These are phyloP conservation scores for Leptinotarsa rubiginosa DNA, from an alignment of 2,888 invertebrate genomes.

Conservation along the genomic window DNA sequence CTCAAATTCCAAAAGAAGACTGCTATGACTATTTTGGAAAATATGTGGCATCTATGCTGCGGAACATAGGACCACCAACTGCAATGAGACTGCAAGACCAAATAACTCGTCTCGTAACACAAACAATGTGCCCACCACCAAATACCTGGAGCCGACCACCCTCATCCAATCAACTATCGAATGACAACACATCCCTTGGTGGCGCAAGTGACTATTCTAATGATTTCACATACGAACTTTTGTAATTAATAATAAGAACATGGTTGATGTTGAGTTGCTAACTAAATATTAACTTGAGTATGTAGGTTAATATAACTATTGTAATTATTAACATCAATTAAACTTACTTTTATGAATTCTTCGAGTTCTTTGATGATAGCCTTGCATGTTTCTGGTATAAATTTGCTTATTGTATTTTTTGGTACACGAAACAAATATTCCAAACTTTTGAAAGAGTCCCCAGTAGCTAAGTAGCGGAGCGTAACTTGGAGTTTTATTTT, in stretches of 20 bases:
- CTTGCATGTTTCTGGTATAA: conserved; percentile 21
- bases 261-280: no score
- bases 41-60: no score
- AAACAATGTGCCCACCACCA: conserved; percentile 9
- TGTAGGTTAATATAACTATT: conserved; percentile 4
- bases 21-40: not conserved
- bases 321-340: not conserved
- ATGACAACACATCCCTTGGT: not conserved
- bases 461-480: conserved; percentile 5
- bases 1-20: conserved; percentile 8
- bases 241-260: not conserved
- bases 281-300: no score
- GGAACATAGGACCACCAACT: not conserved
- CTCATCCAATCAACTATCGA: not conserved
- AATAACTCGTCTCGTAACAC: conserved; percentile 3
- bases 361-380: conserved; percentile 21
- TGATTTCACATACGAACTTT: not conserved
- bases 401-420: conserved; percentile 23
- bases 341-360: conserved; percentile 21
- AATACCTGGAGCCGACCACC: not conserved
- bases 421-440: conserved; percentile 23
- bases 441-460: conserved; percentile 21
- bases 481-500: conserved; percentile 22
- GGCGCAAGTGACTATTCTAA: not conserved
- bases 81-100: conserved; percentile 8